phyloP scores from a whole-genome alignment of 2,113 vertebrate species.

The Rhynchopsitta pachyrhyncha region DNA sequence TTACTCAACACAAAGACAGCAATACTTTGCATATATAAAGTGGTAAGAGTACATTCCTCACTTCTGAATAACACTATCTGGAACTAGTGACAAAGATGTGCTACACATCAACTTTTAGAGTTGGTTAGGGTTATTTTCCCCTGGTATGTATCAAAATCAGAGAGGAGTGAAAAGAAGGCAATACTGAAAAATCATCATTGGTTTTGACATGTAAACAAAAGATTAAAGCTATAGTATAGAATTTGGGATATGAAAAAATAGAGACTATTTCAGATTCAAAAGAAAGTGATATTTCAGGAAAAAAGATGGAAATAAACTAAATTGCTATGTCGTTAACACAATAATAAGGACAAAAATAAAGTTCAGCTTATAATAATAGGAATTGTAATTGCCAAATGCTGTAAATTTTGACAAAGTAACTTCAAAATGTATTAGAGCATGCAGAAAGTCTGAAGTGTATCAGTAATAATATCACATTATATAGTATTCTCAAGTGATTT shows the following conservation, averaged over 20 bases:
- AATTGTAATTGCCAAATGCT: not conserved
- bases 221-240: not conserved
- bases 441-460: not conserved
- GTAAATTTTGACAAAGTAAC: slow-evolving; percentile 8
- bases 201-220: not conserved
- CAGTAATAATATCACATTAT: slow-evolving; percentile 21
- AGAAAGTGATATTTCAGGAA: not conserved
- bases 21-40: not conserved
- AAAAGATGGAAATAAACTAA: not conserved
- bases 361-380: not conserved
- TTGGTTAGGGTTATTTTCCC: not conserved
- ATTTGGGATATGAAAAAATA: not conserved
- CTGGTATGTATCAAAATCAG: not conserved
- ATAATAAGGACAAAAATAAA: slow-evolving; percentile 25
- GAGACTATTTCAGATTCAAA: not conserved
- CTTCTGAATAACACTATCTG: not conserved
- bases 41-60: not conserved
- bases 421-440: not conserved
- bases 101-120: not conserved
- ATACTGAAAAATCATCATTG: not conserved
- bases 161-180: not conserved
- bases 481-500: not conserved
- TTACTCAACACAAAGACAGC: not conserved
- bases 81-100: not conserved
- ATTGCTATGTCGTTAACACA: not conserved